Percentiles rank a stretch among this genome's conserved stretches.
Conservation (phyloP, 2,797 vertebrate species). For the Luscinia luscinia region DNA sequence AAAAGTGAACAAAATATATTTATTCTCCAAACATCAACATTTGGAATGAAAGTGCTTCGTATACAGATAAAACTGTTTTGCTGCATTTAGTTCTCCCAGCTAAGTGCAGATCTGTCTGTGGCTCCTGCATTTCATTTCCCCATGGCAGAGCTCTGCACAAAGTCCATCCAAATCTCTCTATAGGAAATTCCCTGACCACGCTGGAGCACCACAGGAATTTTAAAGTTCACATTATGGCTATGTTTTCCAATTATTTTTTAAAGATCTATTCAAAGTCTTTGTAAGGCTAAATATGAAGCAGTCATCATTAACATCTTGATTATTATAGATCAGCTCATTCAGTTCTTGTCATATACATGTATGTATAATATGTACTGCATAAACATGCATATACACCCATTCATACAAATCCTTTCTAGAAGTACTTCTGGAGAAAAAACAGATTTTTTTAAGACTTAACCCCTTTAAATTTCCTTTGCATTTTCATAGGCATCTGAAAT, state of each 20-base stretch:
- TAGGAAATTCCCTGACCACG: background rate
- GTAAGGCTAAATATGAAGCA: background rate
- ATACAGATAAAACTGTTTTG: background rate
- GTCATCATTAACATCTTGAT: background rate
- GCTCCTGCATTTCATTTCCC: background rate
- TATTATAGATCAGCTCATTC: background rate
- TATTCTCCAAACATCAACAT: background rate
- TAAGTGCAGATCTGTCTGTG: background rate
- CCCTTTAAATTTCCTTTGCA: background rate
- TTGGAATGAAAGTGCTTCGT: background rate
- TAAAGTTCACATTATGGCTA: background rate
- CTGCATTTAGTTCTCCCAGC: background rate
- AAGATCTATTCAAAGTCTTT: background rate
- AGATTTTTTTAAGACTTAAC: background rate
- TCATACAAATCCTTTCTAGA: background rate
- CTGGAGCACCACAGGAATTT: background rate
- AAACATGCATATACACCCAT: background rate
- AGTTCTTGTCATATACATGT: background rate
- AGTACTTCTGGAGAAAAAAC: background rate
- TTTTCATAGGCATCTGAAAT: slow-evolving; percentile 12
- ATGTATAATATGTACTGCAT: background rate
- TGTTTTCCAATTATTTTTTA: background rate
- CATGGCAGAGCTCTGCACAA: background rate
- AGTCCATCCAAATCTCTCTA: background rate
- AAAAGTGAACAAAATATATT: background rate